A percentile compares a stretch with the other conserved stretches of the same genome.
phyloP scores from a whole-genome alignment of 2,797 vertebrate species.

The Chaetophractus vellerosus region DNA sequence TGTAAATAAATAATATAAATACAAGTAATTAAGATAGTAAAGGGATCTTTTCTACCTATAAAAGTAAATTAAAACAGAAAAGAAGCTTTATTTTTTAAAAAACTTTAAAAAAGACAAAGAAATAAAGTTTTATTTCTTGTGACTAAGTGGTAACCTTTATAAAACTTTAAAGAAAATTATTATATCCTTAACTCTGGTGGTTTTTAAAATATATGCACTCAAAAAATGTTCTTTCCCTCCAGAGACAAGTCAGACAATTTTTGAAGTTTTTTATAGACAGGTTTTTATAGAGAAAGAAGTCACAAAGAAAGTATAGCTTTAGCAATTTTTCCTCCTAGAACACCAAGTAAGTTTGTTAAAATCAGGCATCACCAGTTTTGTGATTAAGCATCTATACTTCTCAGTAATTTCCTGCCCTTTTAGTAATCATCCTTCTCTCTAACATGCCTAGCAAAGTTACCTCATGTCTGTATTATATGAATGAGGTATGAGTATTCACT shows the following conservation, averaged over 20 bases:
- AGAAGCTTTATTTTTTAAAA: constrained; percentile 54
- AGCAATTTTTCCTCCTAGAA: not conserved
- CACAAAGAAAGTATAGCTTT: not conserved
- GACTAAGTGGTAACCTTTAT: not conserved
- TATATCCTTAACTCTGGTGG: not conserved
- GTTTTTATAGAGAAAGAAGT: not conserved
- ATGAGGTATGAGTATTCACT: not conserved
- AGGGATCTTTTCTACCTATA: constrained; percentile 21
- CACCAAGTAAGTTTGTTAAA: not conserved
- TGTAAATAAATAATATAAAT: constrained; percentile 24
- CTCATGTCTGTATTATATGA: not conserved
- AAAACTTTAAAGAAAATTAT: constrained; percentile 32
- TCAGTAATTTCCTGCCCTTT: not conserved
- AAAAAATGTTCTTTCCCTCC: not conserved
- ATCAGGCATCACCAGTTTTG: not conserved
- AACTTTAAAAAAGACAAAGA: too few relatives aligned
- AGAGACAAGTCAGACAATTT: not conserved
- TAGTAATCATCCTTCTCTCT: not conserved
- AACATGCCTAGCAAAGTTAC: not conserved
- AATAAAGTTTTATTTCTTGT: too few relatives aligned
- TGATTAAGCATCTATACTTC: not conserved
- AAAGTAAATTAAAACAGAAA: constrained; percentile 1
- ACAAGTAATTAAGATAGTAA: constrained; percentile 37
- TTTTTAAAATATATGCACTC: not conserved
- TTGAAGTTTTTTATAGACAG: not conserved